Conservation (phyloP, 2,113 vertebrate species). For the Thamnophis sirtalis region DNA sequence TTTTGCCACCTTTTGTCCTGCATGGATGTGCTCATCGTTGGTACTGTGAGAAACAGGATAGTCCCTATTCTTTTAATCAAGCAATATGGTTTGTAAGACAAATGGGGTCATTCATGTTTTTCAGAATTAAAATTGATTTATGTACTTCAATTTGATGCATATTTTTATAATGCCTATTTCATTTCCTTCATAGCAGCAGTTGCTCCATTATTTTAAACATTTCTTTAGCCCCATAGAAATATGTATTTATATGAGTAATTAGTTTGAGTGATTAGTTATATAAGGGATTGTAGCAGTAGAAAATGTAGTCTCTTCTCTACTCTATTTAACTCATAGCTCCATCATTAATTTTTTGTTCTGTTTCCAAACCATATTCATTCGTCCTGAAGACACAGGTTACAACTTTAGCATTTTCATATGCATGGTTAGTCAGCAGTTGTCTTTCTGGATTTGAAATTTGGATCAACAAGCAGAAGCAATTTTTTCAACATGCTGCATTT, state of each 20-base stretch:
- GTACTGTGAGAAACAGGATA: not conserved
- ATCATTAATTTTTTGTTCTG: not conserved
- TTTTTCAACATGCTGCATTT: not conserved
- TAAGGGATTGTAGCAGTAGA: not conserved
- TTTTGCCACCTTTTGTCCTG: not conserved
- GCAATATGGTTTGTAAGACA: not conserved
- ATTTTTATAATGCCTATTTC: not conserved
- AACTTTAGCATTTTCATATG: not conserved
- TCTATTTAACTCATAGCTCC: not conserved
- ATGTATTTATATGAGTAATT: not conserved
- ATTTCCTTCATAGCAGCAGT: not conserved
- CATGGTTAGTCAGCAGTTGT: not conserved
- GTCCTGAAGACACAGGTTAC: not conserved
- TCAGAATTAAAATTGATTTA: not conserved
- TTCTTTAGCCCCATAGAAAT: fast-evolving
- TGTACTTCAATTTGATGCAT: fast-evolving
- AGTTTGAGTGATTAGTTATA: fast-evolving
- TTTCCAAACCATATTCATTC: not conserved
- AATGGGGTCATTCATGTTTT: not conserved
- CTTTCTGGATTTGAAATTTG: not conserved
- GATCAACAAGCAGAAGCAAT: not conserved
- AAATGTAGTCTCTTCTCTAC: not conserved
- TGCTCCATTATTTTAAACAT: fast-evolving
- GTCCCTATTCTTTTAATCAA: not conserved
- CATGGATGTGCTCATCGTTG: not conserved